Conservation (phyloP, 1,140 invertebrate species). For the Halesus radiatus region DNA sequence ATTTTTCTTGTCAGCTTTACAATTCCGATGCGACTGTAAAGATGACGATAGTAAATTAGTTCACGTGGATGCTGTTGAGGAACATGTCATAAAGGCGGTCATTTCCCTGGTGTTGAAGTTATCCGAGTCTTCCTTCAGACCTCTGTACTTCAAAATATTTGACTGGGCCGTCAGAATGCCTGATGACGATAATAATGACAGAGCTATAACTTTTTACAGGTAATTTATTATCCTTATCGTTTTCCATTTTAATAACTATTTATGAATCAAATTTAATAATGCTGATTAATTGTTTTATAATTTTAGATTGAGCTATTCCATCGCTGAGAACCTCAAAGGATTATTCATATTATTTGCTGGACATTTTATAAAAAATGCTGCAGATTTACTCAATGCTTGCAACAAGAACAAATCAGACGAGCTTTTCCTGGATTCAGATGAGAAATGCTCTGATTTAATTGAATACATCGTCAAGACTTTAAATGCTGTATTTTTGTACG, state of each 20-base stretch:
- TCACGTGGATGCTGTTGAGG: conserved; percentile 73
- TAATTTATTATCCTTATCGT: conserved; percentile 59
- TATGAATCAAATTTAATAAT: background rate
- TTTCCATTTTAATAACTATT: no score
- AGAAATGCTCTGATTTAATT: conserved; percentile 74
- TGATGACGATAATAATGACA: conserved; percentile 72
- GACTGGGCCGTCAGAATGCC: conserved; percentile 83
- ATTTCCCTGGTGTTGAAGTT: conserved; percentile 87
- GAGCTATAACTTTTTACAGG: conserved; percentile 85
- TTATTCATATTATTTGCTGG: conserved; percentile 92
- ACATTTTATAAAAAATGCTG: conserved; percentile 86
- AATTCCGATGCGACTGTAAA: conserved; percentile 73
- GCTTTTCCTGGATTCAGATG: conserved; percentile 69
- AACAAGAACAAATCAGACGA: conserved; percentile 70
- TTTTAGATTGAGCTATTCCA: conserved; percentile 78
- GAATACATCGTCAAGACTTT: conserved; percentile 82
- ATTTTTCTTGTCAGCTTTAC: conserved; percentile 83
- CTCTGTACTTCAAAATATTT: conserved; percentile 88
- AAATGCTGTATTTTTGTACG: conserved; percentile 84
- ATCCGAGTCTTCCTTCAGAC: conserved; percentile 89
- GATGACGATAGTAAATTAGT: conserved; percentile 62
- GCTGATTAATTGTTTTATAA: conserved; percentile 59
- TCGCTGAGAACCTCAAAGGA: conserved; percentile 87
- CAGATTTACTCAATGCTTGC: conserved; percentile 76
- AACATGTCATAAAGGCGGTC: conserved; percentile 80